These are phyloP conservation scores for Amphiprion percula DNA, from an alignment of 2,113 vertebrate genomes.

Conservation along the genomic window DNA sequence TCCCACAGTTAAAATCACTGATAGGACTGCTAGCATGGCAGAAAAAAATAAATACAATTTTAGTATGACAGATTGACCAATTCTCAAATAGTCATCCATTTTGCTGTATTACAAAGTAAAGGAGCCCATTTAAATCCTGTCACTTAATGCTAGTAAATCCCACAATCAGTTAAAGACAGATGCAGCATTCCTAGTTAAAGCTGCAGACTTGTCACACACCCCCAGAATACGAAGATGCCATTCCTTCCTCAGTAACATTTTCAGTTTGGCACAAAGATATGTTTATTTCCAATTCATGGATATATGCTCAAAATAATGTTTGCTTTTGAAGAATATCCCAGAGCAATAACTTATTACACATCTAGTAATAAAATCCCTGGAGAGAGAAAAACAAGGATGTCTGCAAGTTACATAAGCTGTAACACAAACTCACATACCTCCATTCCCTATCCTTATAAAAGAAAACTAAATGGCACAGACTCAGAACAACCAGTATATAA, in stretches of 20 bases:
- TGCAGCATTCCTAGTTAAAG: slow-evolving; percentile 40
- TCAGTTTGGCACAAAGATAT: slow-evolving; percentile 56
- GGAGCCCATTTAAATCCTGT: slow-evolving; percentile 22
- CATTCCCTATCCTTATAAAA: slow-evolving; percentile 34
- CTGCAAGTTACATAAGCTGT: slow-evolving; percentile 67
- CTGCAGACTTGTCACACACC: slow-evolving; percentile 48
- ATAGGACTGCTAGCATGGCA: slow-evolving; percentile 15
- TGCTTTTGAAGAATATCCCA: slow-evolving; percentile 72
- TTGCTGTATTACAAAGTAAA: slow-evolving; percentile 4
- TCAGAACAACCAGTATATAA: slow-evolving; percentile 55
- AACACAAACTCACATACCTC: slow-evolving; percentile 53
- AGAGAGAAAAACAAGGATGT: slow-evolving; percentile 65
- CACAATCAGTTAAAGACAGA: slow-evolving; percentile 43
- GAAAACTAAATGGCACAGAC: slow-evolving; percentile 59
- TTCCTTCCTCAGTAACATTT: slow-evolving; percentile 41
- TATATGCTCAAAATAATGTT: slow-evolving; percentile 66
- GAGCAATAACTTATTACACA: slow-evolving; percentile 69
- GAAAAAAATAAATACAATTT: slow-evolving; percentile 2
- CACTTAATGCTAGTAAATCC: slow-evolving; percentile 30
- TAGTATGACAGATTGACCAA: slow-evolving; percentile 23
- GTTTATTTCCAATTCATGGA: slow-evolving; percentile 36
- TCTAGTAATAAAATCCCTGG: slow-evolving; percentile 66
- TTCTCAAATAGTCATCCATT: slow-evolving; percentile 26
- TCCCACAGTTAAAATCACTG: slow-evolving; percentile 29
- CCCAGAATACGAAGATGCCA: slow-evolving; percentile 52